Conservation (phyloP, 2,888 invertebrate genomes). For the Cephus spinipes region DNA sequence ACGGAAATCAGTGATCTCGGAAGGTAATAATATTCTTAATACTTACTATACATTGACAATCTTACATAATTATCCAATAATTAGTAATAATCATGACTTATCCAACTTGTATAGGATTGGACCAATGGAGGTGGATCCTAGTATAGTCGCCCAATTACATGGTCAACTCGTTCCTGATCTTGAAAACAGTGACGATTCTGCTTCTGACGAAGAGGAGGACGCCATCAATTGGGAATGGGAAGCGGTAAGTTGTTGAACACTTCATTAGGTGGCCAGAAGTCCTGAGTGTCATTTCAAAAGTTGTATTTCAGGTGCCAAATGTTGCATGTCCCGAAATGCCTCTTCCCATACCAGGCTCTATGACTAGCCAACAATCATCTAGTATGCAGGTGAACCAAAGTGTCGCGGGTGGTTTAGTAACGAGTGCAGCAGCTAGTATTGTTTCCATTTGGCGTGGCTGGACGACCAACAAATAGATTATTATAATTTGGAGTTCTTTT, state of each 20-base stretch:
- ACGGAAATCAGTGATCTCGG: constrained; percentile 77
- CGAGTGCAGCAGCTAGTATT: constrained; percentile 85
- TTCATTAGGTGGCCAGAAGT: not conserved
- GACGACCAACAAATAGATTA: constrained; percentile 70
- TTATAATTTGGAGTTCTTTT: not conserved
- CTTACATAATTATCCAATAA: not conserved
- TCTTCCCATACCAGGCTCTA: constrained; percentile 61
- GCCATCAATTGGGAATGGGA: constrained; percentile 86
- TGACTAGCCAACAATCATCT: constrained; percentile 56
- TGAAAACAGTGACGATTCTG: constrained; percentile 74
- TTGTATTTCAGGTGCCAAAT: constrained; percentile 68
- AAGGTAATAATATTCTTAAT: constrained; percentile 68
- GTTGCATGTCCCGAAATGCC: constrained; percentile 70
- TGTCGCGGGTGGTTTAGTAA: constrained; percentile 81
- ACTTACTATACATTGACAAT: constrained; percentile 1
- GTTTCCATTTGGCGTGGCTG: constrained; percentile 85
- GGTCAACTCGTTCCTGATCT: constrained; percentile 74
- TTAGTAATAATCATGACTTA: constrained; percentile 9
- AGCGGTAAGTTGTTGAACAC: constrained; percentile 69
- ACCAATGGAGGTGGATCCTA: constrained; percentile 72
- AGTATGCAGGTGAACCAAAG: constrained; percentile 66
- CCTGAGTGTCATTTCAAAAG: not conserved
- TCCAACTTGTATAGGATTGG: constrained; percentile 68
- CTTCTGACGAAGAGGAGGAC: constrained; percentile 78
- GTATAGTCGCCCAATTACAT: constrained; percentile 73